A percentile compares a stretch with the other conserved stretches of the same genome.
Evolutionary conservation across 2,113 vertebrate species (phyloP).

Genomic region (Sinocyclocheilus grahami): DNA sequence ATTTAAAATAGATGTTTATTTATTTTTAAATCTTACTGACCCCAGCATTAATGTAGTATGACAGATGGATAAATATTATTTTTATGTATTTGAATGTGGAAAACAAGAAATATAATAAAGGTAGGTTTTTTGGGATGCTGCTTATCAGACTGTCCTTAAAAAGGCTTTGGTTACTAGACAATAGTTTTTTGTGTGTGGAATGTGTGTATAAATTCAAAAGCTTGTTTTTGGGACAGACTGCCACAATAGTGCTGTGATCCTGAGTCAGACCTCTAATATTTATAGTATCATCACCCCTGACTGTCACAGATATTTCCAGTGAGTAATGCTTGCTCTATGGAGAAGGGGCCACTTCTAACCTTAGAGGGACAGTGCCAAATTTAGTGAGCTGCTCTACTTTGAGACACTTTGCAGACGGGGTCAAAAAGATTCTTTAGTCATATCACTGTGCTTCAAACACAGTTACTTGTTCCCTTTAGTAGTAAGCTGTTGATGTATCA

Average conservation of each 20-base stretch:
- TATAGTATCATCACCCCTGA: slow-evolving; percentile 40
- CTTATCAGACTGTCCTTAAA: background rate
- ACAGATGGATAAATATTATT: background rate
- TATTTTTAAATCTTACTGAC: no score
- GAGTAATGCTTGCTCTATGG: slow-evolving; percentile 43
- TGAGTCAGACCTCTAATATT: slow-evolving; percentile 44
- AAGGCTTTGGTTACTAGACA: background rate
- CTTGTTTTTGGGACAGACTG: slow-evolving; percentile 40
- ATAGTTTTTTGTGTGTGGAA: background rate
- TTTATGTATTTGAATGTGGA: background rate
- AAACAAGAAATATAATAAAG: background rate
- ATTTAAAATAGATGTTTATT: no score
- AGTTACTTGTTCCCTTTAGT: background rate
- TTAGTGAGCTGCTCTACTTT: background rate
- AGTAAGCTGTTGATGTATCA: background rate
- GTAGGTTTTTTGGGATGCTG: background rate
- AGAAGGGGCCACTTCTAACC: slow-evolving; percentile 10
- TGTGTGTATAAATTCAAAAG: background rate
- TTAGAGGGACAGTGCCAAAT: slow-evolving; percentile 24
- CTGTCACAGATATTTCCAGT: slow-evolving; percentile 37
- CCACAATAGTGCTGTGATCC: background rate
- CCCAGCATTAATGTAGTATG: background rate
- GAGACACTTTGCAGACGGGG: background rate
- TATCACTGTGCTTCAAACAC: background rate
- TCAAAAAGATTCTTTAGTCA: background rate